Base-by-base conservation (phyloP, 2,888 invertebrate species). In the Acronicta psi region DNA sequence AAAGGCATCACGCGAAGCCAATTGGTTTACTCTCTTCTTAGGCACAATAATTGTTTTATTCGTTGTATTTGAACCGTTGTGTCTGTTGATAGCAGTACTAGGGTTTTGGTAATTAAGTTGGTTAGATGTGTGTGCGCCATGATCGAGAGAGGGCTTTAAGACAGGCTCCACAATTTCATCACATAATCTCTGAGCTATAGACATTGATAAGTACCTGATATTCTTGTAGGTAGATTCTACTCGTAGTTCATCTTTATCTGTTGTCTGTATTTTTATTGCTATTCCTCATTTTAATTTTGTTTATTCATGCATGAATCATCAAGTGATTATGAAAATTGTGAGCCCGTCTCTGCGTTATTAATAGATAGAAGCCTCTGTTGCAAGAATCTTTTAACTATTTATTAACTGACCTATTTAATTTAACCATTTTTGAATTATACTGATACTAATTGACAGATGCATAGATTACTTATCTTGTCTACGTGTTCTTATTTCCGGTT, bases 121-220 rank as follows among this genome's bases (percentile, higher is more conserved):
- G 13, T 14, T 57, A 11, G 40, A 29, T 23, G 38, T 41, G 9
- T 29, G 45, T 17, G 52, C 2, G 8, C n/a, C 41, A 18, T 31
- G 6, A 29, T 2, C 55, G 3, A 13, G 11, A 14, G 78, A 69
- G 8, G 74, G 60, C 45, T 78, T 80, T 17, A 82, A 34, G 52
- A 73, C 68, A 37, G 86, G 81, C 41, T 87, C 83, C 51, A 88
- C 87, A 41, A 89, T 84, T 61, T 88, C 86, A 61, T 83, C 69
- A 56, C 87, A 88, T 51, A 91, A 81, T 73, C 80, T 83, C 75
- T 84, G 82, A 53, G 87, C 87, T 77, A 87, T 69, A 67, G 89
- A 85, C 88, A 89, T 90, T 81, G 65, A 70, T 68, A 56, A 36
- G 25, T 36, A 37, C 46, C 44, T 45, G 49, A 11, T 63, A 20